Evolutionary conservation across 2,888 invertebrate species (phyloP).

Genomic region (Uropetala carovei): DNA sequence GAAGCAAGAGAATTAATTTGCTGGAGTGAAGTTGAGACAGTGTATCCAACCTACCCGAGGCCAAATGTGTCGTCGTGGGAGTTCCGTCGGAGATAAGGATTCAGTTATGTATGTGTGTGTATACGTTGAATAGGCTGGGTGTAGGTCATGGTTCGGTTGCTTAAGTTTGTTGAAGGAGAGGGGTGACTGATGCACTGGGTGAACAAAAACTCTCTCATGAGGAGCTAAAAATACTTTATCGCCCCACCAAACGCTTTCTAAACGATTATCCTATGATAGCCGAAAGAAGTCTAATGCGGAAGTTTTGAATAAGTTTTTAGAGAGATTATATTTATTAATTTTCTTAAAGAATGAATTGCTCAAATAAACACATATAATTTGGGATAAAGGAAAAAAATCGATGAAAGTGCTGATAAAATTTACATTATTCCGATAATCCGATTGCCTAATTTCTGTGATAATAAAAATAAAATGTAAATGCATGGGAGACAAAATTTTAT

Average conservation of each 20-base stretch:
- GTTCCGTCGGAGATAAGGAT: neutral
- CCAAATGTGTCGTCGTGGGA: neutral
- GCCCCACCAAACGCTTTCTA: neutral
- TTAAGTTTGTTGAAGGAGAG: neutral
- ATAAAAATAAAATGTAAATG: too few relatives aligned
- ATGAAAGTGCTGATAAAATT: too few relatives aligned
- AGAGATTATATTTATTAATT: too few relatives aligned
- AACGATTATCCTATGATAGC: too few relatives aligned
- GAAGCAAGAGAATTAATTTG: neutral
- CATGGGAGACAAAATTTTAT: too few relatives aligned
- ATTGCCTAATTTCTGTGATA: too few relatives aligned
- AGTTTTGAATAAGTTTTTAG: too few relatives aligned
- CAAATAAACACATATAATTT: too few relatives aligned
- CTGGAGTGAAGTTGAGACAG: neutral
- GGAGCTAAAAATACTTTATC: neutral
- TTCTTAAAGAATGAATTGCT: too few relatives aligned
- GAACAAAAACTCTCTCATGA: neutral
- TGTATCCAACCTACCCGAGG: neutral
- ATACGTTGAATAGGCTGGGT: neutral
- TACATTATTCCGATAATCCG: too few relatives aligned
- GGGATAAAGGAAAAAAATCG: too few relatives aligned
- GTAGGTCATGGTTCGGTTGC: neutral
- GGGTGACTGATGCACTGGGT: neutral
- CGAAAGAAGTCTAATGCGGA: too few relatives aligned
- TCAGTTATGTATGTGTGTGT: neutral